Evolutionary conservation across 2,888 invertebrate genomes (phyloP).

Genomic region (Drosophila barbarae): DNA sequence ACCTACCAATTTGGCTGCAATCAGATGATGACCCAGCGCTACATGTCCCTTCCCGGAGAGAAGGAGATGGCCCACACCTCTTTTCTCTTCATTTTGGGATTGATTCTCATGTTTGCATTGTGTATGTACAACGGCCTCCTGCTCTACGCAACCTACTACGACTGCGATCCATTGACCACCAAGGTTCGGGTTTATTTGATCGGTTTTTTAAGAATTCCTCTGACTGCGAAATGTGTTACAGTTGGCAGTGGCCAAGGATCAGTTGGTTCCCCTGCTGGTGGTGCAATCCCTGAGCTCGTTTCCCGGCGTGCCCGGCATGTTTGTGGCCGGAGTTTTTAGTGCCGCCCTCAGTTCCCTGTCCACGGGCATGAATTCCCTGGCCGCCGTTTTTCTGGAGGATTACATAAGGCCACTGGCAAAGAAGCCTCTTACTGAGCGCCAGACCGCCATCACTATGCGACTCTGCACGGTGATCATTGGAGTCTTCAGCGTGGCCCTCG

Average conservation of each 20-base stretch:
- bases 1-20: conserved; percentile 87
- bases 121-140: conserved; percentile 87
- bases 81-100: conserved; percentile 83
- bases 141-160: conserved; percentile 86
- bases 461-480: conserved; percentile 85
- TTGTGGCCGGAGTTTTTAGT: conserved; percentile 94
- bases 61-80: conserved; percentile 85
- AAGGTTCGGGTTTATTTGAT: conserved; percentile 81
- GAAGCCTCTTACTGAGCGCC: conserved; percentile 81
- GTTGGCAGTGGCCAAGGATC: conserved; percentile 88
- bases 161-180: conserved; percentile 89
- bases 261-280: conserved; percentile 90
- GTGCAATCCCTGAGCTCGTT: conserved; percentile 89
- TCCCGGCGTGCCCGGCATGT: conserved; percentile 91
- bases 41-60: conserved; percentile 86
- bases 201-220: rapidly evolving
- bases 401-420: conserved; percentile 86
- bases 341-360: conserved; percentile 92
- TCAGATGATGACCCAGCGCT: conserved; percentile 92
- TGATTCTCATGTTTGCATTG: conserved; percentile 82
- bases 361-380: conserved; percentile 89
- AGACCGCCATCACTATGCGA: conserved; percentile 83
- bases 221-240: conserved; percentile 66
- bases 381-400: conserved; percentile 89
- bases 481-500: conserved; percentile 83